Evolutionary conservation across 2,797 vertebrate genomes (phyloP).

Genomic region (Schizothorax lantsangensis): DNA sequence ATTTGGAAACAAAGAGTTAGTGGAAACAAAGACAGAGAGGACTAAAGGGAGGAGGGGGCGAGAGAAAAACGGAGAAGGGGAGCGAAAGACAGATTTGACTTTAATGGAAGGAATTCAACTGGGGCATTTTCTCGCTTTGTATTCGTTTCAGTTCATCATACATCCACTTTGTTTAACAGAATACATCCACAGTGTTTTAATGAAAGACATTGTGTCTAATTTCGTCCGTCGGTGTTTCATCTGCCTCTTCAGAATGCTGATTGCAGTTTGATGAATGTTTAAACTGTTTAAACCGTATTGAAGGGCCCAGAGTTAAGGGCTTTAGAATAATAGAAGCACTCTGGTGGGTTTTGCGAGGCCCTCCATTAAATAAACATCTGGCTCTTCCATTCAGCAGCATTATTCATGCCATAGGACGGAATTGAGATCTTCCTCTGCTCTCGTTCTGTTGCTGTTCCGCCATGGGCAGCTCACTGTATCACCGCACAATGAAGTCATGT

Average conservation of each 20-base stretch:
- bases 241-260: conserved; percentile 36
- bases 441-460: conserved; percentile 47
- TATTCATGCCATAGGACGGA: conserved; percentile 60
- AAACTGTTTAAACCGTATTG: conserved; percentile 33
- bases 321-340: conserved; percentile 38
- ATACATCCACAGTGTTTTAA: conserved; percentile 17
- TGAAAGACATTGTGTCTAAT: conserved; percentile 29
- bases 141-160: conserved; percentile 33
- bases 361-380: conserved; percentile 81
- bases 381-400: conserved; percentile 68
- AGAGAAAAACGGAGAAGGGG: background rate
- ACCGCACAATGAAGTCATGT: conserved; percentile 55
- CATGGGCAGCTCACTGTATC: conserved; percentile 60
- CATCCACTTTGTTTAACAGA: conserved; percentile 38
- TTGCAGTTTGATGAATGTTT: conserved; percentile 42
- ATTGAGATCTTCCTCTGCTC: conserved; percentile 52
- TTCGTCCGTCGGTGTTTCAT: conserved; percentile 16
- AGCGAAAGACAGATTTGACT: conserved; percentile 27
- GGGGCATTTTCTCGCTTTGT: conserved; percentile 29
- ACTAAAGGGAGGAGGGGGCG: conserved; percentile 52
- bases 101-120: conserved; percentile 18
- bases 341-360: conserved; percentile 18
- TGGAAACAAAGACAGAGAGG: conserved; percentile 65
- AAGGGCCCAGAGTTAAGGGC: conserved; percentile 16
- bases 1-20: conserved; percentile 27